Evolutionary conservation across 2,888 invertebrate species (phyloP).

Genomic region (Rhynchonema sp.): DNA sequence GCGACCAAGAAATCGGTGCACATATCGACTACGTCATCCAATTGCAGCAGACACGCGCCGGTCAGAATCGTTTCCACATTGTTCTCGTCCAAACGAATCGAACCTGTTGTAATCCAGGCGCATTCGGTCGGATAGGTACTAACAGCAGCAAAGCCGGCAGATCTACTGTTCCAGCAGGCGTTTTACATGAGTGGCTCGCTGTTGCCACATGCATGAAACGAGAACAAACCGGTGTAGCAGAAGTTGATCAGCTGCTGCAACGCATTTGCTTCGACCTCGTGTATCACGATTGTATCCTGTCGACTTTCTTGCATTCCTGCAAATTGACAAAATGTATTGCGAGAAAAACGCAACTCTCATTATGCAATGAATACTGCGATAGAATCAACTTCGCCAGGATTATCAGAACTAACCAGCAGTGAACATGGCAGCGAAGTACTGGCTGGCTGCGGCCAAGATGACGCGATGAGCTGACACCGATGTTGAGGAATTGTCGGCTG

Average conservation of each 20-base stretch:
- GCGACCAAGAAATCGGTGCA: conserved; percentile 72
- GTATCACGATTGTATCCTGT: conserved; percentile 60
- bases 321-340: conserved; percentile 19
- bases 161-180: too few species aligned
- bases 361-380: too few species aligned
- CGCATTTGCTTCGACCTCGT: conserved; percentile 65
- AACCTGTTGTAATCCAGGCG: too few species aligned
- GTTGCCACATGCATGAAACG: not conserved
- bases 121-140: too few species aligned
- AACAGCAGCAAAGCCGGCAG: too few species aligned
- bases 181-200: too few species aligned
- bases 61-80: conserved; percentile 58
- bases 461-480: conserved; percentile 30
- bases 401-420: conserved; percentile 36
- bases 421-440: conserved; percentile 90
- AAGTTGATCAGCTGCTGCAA: conserved; percentile 64
- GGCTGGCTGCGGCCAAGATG: conserved; percentile 70
- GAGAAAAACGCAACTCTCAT: too few species aligned
- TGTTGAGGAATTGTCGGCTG: not conserved
- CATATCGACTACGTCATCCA: conserved; percentile 60
- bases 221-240: conserved; percentile 56
- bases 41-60: conserved; percentile 67
- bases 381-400: too few species aligned
- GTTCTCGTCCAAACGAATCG: not conserved
- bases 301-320: conserved; percentile 61